phyloP scores from a whole-genome alignment of 2,888 invertebrate species.

The Drosophila vallismaia region DNA sequence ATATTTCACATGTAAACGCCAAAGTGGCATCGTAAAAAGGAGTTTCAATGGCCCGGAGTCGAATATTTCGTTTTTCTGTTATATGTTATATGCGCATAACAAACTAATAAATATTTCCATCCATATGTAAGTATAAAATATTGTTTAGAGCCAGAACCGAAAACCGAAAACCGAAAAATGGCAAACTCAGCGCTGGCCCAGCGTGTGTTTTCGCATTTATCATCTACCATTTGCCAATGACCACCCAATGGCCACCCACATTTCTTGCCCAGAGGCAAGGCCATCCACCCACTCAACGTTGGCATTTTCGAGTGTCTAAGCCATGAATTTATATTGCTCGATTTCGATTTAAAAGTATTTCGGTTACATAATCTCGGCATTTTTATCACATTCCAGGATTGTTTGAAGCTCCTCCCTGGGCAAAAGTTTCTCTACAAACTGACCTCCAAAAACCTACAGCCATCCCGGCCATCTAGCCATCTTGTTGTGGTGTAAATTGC shows the following conservation, averaged over 20 bases:
- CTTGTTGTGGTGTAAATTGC: constrained; percentile 73
- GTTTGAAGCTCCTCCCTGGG: constrained; percentile 59
- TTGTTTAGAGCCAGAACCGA: constrained; percentile 53
- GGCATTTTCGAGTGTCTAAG: constrained; percentile 74
- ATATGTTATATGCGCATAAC: constrained; percentile 45
- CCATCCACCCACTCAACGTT: constrained; percentile 23
- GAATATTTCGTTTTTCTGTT: neutral
- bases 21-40: constrained; percentile 35
- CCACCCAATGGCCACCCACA: constrained; percentile 4
- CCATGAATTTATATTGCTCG: constrained; percentile 78
- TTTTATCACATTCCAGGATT: constrained; percentile 70
- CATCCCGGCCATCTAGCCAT: neutral
- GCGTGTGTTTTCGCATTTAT: constrained; percentile 63
- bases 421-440: constrained; percentile 22
- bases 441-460: constrained; percentile 9
- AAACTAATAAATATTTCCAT: constrained; percentile 72
- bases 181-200: constrained; percentile 30
- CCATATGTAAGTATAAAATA: constrained; percentile 72
- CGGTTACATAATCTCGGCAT: constrained; percentile 75
- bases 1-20: constrained; percentile 47
- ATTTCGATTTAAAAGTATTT: constrained; percentile 77
- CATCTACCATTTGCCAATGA: constrained; percentile 53
- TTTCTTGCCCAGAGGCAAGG: constrained; percentile 7
- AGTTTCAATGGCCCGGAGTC: constrained; percentile 24
- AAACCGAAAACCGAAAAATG: constrained; percentile 10